These are phyloP conservation scores for Myanophis thanlyinensis DNA, from an alignment of 2,113 vertebrate species.

Conservation along the genomic window DNA sequence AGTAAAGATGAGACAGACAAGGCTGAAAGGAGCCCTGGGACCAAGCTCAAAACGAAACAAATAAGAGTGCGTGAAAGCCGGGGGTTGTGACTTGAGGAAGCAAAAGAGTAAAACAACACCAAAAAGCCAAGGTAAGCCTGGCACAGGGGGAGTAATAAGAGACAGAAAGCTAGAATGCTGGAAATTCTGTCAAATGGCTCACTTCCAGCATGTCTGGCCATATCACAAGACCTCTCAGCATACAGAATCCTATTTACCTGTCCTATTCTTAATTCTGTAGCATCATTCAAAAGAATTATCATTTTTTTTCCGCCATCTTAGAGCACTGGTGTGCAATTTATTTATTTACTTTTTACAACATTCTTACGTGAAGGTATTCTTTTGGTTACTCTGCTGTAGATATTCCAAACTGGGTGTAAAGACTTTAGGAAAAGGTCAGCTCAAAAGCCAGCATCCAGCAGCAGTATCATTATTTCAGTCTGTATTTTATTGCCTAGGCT, in stretches of 20 bases:
- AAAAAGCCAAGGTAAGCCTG: constrained; percentile 34
- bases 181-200: constrained; percentile 14
- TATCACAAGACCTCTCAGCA: neutral
- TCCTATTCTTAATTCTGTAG: neutral
- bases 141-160: constrained; percentile 34
- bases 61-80: constrained; percentile 19
- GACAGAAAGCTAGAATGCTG: constrained; percentile 3
- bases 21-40: constrained; percentile 47
- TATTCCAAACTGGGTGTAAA: neutral
- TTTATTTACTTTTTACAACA: neutral
- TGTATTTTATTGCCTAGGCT: neutral
- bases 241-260: neutral
- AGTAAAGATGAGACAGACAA: constrained; percentile 43
- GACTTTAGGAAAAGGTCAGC: neutral
- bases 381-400: neutral
- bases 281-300: neutral
- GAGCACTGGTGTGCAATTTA: neutral
- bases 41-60: constrained; percentile 29
- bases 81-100: constrained; percentile 22
- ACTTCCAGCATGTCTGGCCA: neutral
- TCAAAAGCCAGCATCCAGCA: neutral
- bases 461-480: neutral
- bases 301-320: neutral
- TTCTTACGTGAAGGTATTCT: neutral
- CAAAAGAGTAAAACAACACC: constrained; percentile 20